These are phyloP conservation scores for Betta splendens DNA, from an alignment of 2,797 vertebrate genomes.

Conservation along the genomic window DNA sequence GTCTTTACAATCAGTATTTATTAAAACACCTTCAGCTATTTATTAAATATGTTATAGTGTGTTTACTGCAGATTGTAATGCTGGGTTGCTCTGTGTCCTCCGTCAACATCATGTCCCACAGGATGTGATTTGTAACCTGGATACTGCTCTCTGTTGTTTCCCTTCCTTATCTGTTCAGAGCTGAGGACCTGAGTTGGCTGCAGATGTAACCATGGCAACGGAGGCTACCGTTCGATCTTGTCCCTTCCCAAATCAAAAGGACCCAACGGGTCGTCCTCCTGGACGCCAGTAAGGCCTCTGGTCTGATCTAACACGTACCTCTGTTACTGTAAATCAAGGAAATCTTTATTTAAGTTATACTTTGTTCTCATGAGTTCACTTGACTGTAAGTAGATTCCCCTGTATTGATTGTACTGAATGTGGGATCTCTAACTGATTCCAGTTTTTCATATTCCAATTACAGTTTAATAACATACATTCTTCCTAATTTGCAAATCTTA, in stretches of 20 bases:
- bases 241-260: not conserved
- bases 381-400: not conserved
- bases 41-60: not conserved
- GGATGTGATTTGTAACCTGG: not conserved
- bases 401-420: not conserved
- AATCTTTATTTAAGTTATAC: conserved; percentile 23
- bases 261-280: conserved; percentile 8
- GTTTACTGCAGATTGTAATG: not conserved
- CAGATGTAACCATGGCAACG: conserved; percentile 57
- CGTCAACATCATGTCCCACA: not conserved
- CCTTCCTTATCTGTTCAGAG: conserved; percentile 58
- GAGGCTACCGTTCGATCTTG: not conserved
- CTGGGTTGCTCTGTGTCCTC: not conserved
- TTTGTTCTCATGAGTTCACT: not conserved
- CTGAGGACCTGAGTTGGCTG: conserved; percentile 82
- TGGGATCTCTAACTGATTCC: not conserved
- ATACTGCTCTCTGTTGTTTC: not conserved
- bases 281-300: conserved; percentile 4
- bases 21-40: not conserved
- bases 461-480: not conserved
- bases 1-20: not conserved
- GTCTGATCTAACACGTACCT: not conserved
- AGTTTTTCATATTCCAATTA: not conserved
- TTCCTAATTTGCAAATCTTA: not conserved
- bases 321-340: conserved; percentile 22